Evolutionary conservation across 2,888 invertebrate genomes (phyloP).

Genomic region (Anagyrus pseudococci): DNA sequence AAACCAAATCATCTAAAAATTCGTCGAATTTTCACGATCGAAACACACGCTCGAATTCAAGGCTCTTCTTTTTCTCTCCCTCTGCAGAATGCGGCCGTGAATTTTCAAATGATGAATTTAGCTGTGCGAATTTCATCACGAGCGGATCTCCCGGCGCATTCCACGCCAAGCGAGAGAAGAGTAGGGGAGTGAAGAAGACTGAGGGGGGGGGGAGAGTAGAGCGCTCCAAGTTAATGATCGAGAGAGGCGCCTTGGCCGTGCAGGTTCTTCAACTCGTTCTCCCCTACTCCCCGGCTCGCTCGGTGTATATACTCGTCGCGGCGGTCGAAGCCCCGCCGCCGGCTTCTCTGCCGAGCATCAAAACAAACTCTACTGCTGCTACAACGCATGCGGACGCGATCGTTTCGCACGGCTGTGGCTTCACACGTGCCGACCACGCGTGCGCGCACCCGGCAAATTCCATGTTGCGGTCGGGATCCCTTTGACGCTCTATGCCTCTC

Average conservation of each 20-base stretch:
- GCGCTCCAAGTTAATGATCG: slow-evolving; percentile 12
- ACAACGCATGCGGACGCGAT: no score
- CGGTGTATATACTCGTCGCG: neutral
- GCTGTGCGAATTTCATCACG: neutral
- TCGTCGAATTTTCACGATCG: no score
- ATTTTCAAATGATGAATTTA: neutral
- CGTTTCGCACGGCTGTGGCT: no score
- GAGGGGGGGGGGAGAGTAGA: neutral
- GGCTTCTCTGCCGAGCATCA: slow-evolving; percentile 8
- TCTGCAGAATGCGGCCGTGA: no score
- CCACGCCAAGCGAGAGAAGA: neutral
- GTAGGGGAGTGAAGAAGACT: neutral
- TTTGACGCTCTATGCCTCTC: no score
- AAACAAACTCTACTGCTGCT: slow-evolving; percentile 18
- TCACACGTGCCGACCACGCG: no score
- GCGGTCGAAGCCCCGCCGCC: neutral
- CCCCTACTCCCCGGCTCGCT: neutral
- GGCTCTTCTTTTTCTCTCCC: no score
- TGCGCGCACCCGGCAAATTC: no score
- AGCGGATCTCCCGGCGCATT: neutral
- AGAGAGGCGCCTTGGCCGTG: slow-evolving; percentile 12
- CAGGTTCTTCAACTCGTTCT: neutral
- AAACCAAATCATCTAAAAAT: no score
- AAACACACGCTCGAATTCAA: no score
- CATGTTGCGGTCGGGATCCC: no score